Evolutionary conservation across 2,888 invertebrate species (phyloP).

Genomic region (Scaptomyza flava): DNA sequence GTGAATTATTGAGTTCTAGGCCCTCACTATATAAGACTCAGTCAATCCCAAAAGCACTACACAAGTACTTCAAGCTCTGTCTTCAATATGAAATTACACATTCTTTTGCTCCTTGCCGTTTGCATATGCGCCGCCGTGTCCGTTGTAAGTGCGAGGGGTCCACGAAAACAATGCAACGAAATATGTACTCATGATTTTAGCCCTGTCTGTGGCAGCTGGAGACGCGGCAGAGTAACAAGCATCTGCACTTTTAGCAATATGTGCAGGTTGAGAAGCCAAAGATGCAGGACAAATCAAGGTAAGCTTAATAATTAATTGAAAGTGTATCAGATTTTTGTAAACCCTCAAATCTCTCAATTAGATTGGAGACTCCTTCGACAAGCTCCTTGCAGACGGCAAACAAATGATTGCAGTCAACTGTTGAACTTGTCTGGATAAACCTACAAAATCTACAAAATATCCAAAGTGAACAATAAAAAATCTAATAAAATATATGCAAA

Average conservation of each 20-base stretch:
- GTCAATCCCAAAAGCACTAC: background rate
- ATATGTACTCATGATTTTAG: background rate
- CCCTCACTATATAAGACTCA: slow-evolving; percentile 35
- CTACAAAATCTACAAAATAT: background rate
- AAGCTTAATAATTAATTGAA: background rate
- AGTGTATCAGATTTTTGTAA: background rate
- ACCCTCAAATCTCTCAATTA: background rate
- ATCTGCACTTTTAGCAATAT: slow-evolving; percentile 35
- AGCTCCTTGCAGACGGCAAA: background rate
- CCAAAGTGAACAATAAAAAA: background rate
- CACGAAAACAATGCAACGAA: background rate
- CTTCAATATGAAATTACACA: slow-evolving; percentile 28
- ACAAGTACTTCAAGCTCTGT: background rate
- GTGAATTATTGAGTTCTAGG: background rate
- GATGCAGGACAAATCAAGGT: slow-evolving; percentile 19
- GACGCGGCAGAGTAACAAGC: background rate
- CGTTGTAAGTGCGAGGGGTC: background rate
- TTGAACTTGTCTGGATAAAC: background rate
- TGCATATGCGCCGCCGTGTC: slow-evolving; percentile 2
- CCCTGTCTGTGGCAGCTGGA: slow-evolving; percentile 34
- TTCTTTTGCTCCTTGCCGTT: background rate
- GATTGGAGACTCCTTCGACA: slow-evolving; percentile 1
- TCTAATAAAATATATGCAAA: background rate
- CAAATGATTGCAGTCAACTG: slow-evolving; percentile 2
- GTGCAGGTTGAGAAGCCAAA: slow-evolving; percentile 19